phyloP scores from a whole-genome alignment of 2,113 vertebrate genomes.

The Pteronura brasiliensis region DNA sequence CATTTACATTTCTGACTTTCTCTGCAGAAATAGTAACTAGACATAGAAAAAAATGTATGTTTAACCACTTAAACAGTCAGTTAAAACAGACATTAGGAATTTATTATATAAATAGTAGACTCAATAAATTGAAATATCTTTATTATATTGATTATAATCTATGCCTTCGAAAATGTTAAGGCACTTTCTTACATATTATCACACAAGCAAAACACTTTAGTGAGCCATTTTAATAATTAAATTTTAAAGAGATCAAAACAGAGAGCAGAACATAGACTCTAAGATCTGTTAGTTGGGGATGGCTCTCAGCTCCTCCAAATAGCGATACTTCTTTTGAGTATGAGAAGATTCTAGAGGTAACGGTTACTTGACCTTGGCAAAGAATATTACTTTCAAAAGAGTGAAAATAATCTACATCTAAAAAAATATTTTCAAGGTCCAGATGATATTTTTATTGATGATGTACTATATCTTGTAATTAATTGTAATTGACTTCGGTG shows the following conservation, averaged over 20 bases:
- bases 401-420: background rate
- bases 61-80: background rate
- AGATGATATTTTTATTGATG: background rate
- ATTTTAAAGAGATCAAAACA: background rate
- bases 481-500: background rate
- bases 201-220: background rate
- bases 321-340: background rate
- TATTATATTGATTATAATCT: background rate
- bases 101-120: background rate
- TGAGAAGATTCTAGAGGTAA: background rate
- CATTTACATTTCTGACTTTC: background rate
- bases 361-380: background rate
- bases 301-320: background rate
- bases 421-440: background rate
- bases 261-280: background rate
- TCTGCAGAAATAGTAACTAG: background rate
- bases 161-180: background rate
- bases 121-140: background rate
- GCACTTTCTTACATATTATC: background rate
- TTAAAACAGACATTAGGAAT: background rate
- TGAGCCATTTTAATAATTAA: background rate
- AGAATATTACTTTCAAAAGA: background rate
- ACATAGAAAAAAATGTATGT: background rate
- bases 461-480: background rate
- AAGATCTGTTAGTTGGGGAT: background rate